Evolutionary conservation across 2,797 vertebrate species (phyloP).

Genomic region (Champsocephalus esox): DNA sequence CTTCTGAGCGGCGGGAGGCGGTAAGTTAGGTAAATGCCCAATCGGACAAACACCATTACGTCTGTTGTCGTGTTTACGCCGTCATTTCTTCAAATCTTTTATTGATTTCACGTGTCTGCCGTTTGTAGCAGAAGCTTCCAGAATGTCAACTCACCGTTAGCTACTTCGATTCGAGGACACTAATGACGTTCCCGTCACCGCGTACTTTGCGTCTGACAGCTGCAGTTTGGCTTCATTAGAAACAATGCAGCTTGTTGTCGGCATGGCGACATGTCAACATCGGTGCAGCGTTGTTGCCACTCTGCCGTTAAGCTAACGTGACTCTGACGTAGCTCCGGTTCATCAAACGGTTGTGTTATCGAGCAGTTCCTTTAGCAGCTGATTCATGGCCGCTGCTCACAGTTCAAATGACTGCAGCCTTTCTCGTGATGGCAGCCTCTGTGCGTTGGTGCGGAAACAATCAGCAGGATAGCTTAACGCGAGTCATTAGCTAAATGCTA

Average conservation of each 20-base stretch:
- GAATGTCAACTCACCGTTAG: conserved; percentile 29
- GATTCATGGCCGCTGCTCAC: conserved; percentile 38
- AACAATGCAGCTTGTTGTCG: conserved; percentile 39
- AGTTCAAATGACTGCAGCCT: conserved; percentile 20
- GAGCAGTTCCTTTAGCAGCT: conserved; percentile 32
- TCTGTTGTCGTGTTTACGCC: conserved; percentile 54
- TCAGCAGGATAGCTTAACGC: conserved; percentile 30
- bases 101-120: conserved; percentile 25
- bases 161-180: conserved; percentile 38
- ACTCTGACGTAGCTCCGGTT: conserved; percentile 25
- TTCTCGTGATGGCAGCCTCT: conserved; percentile 20
- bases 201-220: conserved; percentile 32
- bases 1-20: conserved; percentile 82
- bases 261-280: conserved; percentile 32
- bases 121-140: conserved; percentile 27
- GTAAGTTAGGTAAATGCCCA: conserved; percentile 81
- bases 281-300: conserved; percentile 24
- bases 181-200: conserved; percentile 25
- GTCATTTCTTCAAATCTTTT: conserved; percentile 36
- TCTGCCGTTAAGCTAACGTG: conserved; percentile 48
- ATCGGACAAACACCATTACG: conserved; percentile 74
- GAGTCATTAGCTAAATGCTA: conserved; percentile 45
- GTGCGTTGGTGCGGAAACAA: conserved; percentile 42
- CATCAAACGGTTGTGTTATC: conserved; percentile 23
- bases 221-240: conserved; percentile 23